phyloP scores from a whole-genome alignment of 1,140 invertebrate genomes.

The Drosophila elegans region DNA sequence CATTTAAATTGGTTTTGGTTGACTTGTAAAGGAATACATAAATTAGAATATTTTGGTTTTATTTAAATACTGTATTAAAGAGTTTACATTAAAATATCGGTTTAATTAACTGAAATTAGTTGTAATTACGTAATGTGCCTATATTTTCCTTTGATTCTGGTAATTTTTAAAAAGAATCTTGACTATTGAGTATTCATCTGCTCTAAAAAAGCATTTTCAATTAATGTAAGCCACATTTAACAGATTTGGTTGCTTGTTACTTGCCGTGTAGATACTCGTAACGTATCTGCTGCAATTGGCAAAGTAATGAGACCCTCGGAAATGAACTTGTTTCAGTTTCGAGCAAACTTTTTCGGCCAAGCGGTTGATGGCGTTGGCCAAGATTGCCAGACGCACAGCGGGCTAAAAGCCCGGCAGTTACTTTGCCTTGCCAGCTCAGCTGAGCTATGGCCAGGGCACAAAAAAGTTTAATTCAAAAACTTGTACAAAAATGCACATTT shows the following conservation, averaged over 20 bases:
- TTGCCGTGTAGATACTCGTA: background rate
- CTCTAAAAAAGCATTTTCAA: background rate
- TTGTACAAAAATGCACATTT: conserved; percentile 84
- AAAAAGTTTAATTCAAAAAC: conserved; percentile 85
- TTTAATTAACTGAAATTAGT: too few species aligned
- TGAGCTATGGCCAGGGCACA: conserved; percentile 66
- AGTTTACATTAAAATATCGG: too few species aligned
- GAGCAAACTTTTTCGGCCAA: conserved; percentile 62
- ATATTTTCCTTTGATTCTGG: too few species aligned
- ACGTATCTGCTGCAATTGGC: conserved; percentile 33
- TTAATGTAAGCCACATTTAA: background rate
- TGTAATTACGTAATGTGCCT: too few species aligned
- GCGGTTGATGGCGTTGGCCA: conserved; percentile 69
- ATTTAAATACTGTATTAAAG: too few species aligned
- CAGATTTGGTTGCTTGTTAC: background rate
- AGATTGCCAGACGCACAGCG: conserved; percentile 65
- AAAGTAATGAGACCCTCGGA: conserved; percentile 66
- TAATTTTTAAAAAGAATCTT: too few species aligned
- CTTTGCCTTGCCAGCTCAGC: conserved; percentile 46
- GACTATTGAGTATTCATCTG: too few species aligned
- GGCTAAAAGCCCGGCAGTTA: conserved; percentile 38
- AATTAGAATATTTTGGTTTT: too few species aligned
- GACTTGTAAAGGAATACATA: too few species aligned
- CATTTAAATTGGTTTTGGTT: too few species aligned
- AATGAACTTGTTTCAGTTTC: conserved; percentile 71